Evolutionary conservation across 1,140 invertebrate genomes (phyloP), one percentile per base, ranked within the genome.

Genomic region (Sycophaga agraensis): DNA sequence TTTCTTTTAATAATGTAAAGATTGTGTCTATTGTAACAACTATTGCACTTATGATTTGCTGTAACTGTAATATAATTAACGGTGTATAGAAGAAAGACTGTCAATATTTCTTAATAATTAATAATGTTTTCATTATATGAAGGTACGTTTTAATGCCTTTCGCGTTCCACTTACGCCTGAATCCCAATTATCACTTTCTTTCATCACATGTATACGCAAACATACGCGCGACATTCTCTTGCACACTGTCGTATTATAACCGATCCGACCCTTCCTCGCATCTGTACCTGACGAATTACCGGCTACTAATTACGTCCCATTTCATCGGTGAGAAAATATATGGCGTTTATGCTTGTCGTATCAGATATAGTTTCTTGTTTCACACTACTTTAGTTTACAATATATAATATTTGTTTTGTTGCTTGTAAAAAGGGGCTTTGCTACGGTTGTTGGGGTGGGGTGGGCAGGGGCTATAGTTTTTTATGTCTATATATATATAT

Each of bases 31-130:
- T 80, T 79, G 77, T 79, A 73, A 76, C 68, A 79, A 78, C 77
- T 81, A 80, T 80, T 81, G 79, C 78, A 81, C 79, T 80, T 79
- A 71, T 79, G 78, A 78, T 75, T 76, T 78, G 74, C 73, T 70
- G 69, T 61, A 66, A 67, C 59, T 69, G 58, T 62, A 64, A 67
- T 64, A 66, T 62, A 68, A 67, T 64, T 66, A 63, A 64, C 63
- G 46, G 67, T 67, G 61, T 57, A 66, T 63, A 65, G 51, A 67
- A 70, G 63, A 70, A 67, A 71, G 55, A 67, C 61, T 68, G 61
- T 65, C 59, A 59, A 60, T 67, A 63, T 67, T 64, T 66, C 65
- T 65, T 73, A 67, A 70, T 72, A 68, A 66, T 68, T 70, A 68
- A 66, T 62, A 57, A 31, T 63, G 43, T 64, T n/a, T n/a, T n/a